These are phyloP conservation scores for Microplitis manilae DNA, from an alignment of 2,888 invertebrate genomes.

Conservation along the genomic window DNA sequence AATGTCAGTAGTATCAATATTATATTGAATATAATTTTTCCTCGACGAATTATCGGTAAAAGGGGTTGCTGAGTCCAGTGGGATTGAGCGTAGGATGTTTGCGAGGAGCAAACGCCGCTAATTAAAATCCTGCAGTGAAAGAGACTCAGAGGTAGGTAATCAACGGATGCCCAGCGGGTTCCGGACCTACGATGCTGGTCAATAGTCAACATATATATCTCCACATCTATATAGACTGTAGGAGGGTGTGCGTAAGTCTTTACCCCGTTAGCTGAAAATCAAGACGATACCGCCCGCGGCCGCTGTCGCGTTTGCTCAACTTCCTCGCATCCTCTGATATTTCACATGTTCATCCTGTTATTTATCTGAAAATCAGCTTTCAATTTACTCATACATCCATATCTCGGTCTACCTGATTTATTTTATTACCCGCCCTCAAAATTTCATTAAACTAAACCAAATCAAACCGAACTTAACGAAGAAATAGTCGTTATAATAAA, in stretches of 20 bases:
- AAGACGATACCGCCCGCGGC: slow-evolving; percentile 31
- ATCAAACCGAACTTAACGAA: no score
- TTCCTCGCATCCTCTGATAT: slow-evolving; percentile 19
- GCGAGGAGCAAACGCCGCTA: slow-evolving; percentile 68
- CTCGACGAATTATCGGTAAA: slow-evolving; percentile 44
- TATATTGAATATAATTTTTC: slow-evolving; percentile 48
- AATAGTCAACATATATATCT: slow-evolving; percentile 50
- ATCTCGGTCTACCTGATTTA: no score
- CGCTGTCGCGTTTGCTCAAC: slow-evolving; percentile 33
- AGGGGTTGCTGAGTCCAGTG: slow-evolving; percentile 45
- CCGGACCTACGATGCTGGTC: slow-evolving; percentile 61
- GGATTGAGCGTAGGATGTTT: slow-evolving; percentile 63
- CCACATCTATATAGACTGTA: slow-evolving; percentile 35
- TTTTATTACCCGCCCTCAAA: no score
- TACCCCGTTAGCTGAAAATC: slow-evolving; percentile 35
- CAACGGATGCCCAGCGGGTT: slow-evolving; percentile 60
- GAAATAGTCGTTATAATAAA: no score
- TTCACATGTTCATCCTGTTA: slow-evolving; percentile 5
- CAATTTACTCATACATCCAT: slow-evolving; percentile 21
- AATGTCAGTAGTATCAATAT: background rate
- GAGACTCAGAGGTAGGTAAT: slow-evolving; percentile 59
- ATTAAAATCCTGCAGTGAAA: slow-evolving; percentile 68
- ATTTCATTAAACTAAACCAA: no score
- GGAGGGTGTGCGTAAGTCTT: slow-evolving; percentile 45
- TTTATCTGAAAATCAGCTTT: slow-evolving; percentile 18